Conservation (phyloP, 2,888 invertebrate genomes). For the Chymomyza amoena region DNA sequence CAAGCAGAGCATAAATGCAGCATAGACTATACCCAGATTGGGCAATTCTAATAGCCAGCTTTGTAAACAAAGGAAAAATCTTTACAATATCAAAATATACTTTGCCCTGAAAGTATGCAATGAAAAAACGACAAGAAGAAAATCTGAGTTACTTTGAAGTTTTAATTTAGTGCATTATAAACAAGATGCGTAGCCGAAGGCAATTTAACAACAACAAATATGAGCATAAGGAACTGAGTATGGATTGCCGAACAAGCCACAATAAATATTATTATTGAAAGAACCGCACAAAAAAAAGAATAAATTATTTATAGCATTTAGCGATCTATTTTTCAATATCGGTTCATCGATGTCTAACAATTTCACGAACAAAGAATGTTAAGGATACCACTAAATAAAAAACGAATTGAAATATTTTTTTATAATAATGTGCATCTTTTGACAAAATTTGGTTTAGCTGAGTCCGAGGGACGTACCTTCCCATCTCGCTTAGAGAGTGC, state of each 20-base stretch:
- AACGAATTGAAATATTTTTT: too few species aligned
- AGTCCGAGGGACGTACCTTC: too few species aligned
- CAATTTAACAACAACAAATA: constrained; percentile 6
- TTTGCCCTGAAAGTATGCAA: background rate
- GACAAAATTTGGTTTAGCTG: too few species aligned
- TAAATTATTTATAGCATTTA: too few species aligned
- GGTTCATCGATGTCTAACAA: too few species aligned
- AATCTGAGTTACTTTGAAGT: constrained; percentile 58
- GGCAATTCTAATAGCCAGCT: background rate
- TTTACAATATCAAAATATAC: background rate
- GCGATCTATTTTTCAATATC: too few species aligned
- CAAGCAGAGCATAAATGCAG: constrained; percentile 52
- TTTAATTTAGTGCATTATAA: constrained; percentile 32
- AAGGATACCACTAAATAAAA: too few species aligned
- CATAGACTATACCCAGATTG: constrained; percentile 60
- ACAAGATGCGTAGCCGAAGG: constrained; percentile 20
- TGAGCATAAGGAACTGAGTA: constrained; percentile 2
- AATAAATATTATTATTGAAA: too few species aligned
- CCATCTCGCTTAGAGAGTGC: too few species aligned
- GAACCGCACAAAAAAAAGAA: too few species aligned
- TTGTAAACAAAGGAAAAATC: background rate
- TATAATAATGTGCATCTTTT: too few species aligned
- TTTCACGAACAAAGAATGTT: too few species aligned
- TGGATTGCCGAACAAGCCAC: background rate
- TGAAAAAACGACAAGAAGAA: constrained; percentile 38